phyloP scores from a whole-genome alignment of 2,113 vertebrate species.

The Seriola dumerili region DNA sequence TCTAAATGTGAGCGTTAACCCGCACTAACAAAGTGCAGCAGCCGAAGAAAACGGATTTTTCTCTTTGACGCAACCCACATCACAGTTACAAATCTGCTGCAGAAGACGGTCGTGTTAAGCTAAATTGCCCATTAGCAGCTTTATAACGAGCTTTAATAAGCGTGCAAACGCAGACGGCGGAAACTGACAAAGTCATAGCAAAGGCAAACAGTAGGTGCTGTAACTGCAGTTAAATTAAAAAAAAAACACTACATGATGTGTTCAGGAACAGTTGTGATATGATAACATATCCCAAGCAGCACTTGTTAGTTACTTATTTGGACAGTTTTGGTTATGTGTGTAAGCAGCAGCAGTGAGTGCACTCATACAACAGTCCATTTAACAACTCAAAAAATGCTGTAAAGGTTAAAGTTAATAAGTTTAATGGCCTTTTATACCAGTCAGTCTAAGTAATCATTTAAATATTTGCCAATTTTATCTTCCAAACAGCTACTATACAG shows the following conservation, averaged over 20 bases:
- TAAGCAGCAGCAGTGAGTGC: too few species aligned
- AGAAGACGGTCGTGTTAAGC: constrained; percentile 6
- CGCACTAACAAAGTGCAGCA: background rate
- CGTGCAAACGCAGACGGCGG: background rate
- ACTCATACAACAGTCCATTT: background rate
- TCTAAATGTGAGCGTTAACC: background rate
- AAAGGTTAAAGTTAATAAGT: background rate
- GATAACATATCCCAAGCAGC: too few species aligned
- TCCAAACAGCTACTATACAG: background rate
- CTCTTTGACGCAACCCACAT: background rate
- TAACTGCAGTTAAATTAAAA: background rate
- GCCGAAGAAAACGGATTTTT: background rate
- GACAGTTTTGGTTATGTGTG: too few species aligned
- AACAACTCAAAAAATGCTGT: background rate
- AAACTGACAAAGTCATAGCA: constrained; percentile 6
- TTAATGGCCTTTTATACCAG: background rate
- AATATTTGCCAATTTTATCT: background rate
- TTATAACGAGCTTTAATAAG: background rate
- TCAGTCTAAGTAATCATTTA: too few species aligned
- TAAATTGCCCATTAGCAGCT: constrained; percentile 1
- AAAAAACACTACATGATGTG: background rate
- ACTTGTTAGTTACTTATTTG: too few species aligned
- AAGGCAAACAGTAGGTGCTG: background rate
- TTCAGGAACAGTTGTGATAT: too few species aligned
- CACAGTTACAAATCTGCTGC: background rate